Evolutionary conservation across 2,797 vertebrate genomes (phyloP), one percentile per base, ranked within the genome.

Genomic region (Acanthurus tractus): DNA sequence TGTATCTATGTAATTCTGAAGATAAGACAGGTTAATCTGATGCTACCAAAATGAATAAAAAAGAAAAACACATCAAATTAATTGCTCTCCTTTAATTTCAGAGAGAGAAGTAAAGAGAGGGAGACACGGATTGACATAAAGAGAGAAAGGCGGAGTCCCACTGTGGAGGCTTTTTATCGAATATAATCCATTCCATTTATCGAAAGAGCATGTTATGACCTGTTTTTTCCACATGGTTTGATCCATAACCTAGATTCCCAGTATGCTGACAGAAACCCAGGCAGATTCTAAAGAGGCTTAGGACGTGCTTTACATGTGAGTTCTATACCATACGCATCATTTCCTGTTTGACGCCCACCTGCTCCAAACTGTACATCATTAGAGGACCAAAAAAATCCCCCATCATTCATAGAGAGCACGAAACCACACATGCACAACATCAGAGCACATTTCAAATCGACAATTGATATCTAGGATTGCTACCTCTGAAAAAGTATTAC

Each of bases 251-350:
- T 36, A 89, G 81, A 88, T 92, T 88, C 57, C 57, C 73, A 25
- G 44, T 46, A 62, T 56, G 62, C 40, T 38, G 63, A 78, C 70
- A 53, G 46, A 76, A 84, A 74, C 42, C 57, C 23, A 11, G 50
- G 46, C 62, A 55, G 20, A 49, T 25, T 73, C 18, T 73, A 92
- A 90, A 91, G 89, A 90, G 82, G 89, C 85, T 92, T 89, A 92
- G 74, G 54, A 76, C 63, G 64, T 52, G 53, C 68, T 80, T 79
- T 76, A 59, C 57, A 77, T 73, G 52, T 34, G 25, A 66, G 63
- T 72, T 46, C 68, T 34, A 36, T 74, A 73, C 38, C 69, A 84
- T 76, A 70, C 52, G 45, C 20, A 55, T 59, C 14, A 70, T 72
- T 82, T 72, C 65, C 77, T 82, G 56, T 42, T 34, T n/a, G 36